Percentiles rank a stretch among this genome's conserved stretches.
Conservation (phyloP, 2,797 vertebrate genomes). For the Sphenopsis melanotis region DNA sequence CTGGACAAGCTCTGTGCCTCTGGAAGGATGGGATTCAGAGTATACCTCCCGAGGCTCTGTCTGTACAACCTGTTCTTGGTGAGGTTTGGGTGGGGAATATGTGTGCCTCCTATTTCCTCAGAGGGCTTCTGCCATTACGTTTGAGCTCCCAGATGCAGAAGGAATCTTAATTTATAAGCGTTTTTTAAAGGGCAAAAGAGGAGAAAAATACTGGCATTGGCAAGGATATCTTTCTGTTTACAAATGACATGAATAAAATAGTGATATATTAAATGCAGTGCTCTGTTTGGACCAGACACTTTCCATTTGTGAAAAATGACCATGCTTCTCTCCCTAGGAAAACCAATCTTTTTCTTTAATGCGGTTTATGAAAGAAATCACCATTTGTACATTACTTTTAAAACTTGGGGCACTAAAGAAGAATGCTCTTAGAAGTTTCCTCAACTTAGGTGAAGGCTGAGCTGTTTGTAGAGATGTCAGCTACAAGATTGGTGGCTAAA, state of each 20-base stretch:
- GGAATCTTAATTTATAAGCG: slow-evolving; percentile 11
- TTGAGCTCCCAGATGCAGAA: not conserved
- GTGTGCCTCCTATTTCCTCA: not conserved
- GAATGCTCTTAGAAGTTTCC: slow-evolving; percentile 64
- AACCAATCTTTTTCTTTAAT: slow-evolving; percentile 57
- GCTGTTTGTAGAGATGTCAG: slow-evolving; percentile 71
- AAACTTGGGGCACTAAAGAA: slow-evolving; percentile 49
- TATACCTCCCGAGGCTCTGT: not conserved
- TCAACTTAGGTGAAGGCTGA: slow-evolving; percentile 65
- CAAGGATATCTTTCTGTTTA: slow-evolving; percentile 59
- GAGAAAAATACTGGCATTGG: slow-evolving; percentile 25
- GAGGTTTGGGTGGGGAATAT: not conserved
- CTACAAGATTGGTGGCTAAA: slow-evolving; percentile 64
- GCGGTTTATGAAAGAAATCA: slow-evolving; percentile 63
- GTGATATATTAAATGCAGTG: slow-evolving; percentile 56
- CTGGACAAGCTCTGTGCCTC: not conserved
- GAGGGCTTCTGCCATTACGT: not conserved
- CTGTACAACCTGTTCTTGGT: not conserved
- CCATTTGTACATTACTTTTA: slow-evolving; percentile 61
- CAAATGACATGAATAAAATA: slow-evolving; percentile 56
- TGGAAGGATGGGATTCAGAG: not conserved
- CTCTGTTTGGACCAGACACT: slow-evolving; percentile 52
- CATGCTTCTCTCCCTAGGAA: slow-evolving; percentile 40
- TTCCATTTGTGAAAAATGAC: slow-evolving; percentile 62
- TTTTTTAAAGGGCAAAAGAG: slow-evolving; percentile 53